Evolutionary conservation across 2,888 invertebrate genomes (phyloP).

Genomic region (Nesidiocoris tenuis): DNA sequence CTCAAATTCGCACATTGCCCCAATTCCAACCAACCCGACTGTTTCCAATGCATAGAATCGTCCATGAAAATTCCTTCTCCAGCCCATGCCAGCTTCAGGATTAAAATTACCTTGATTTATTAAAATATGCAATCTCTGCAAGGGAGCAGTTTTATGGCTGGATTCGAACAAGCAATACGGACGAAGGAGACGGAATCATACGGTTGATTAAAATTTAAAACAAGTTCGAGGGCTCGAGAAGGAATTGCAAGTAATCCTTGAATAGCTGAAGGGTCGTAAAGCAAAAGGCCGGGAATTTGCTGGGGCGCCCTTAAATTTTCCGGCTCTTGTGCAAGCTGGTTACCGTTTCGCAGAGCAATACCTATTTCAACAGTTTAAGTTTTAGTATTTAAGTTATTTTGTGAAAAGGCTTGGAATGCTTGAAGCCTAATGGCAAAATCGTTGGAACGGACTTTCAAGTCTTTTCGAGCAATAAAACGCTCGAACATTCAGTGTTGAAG

Average conservation of each 20-base stretch:
- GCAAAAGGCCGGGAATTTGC: constrained; percentile 35
- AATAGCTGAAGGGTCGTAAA: constrained; percentile 43
- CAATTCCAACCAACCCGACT: too few species aligned
- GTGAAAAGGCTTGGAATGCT: constrained; percentile 38
- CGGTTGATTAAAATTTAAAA: constrained; percentile 45
- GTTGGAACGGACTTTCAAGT: constrained; percentile 23
- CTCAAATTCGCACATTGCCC: too few species aligned
- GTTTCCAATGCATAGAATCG: too few species aligned
- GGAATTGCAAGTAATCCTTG: constrained; percentile 44
- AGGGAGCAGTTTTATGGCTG: constrained; percentile 35
- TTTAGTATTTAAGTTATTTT: constrained; percentile 41
- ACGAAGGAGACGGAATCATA: constrained; percentile 42
- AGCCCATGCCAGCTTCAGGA: too few species aligned
- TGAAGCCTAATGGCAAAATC: constrained; percentile 24
- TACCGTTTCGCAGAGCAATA: background rate
- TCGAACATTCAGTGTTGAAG: constrained; percentile 1
- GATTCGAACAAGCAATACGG: constrained; percentile 40
- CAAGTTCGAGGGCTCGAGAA: constrained; percentile 41
- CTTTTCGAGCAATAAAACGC: constrained; percentile 27
- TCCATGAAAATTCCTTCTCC: too few species aligned
- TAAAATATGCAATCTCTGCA: constrained; percentile 42
- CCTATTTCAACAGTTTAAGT: constrained; percentile 33
- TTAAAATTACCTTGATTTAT: constrained; percentile 36
- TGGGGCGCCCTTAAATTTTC: constrained; percentile 38
- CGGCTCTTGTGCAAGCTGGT: constrained; percentile 7